Base-by-base conservation (phyloP, 2,888 invertebrate genomes). In the Oxyteleia sp. region DNA sequence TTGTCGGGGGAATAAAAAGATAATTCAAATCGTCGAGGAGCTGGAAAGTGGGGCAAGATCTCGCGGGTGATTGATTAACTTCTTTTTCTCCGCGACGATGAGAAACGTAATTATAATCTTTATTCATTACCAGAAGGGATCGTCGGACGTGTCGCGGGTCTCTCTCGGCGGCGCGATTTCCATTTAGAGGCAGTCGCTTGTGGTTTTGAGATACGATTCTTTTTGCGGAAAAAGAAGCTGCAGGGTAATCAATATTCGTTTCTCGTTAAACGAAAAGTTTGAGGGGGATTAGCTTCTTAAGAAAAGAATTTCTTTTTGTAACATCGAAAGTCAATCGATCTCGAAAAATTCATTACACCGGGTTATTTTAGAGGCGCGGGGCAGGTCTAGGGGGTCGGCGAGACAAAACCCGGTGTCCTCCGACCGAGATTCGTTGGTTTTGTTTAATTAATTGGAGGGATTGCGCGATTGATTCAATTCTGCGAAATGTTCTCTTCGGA, bases 101-200 rank as follows among this genome's bases (percentile, higher is more conserved):
- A 90, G 90, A 90, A 92, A 91, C 91, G 92, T 92, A 93, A 93
- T 93, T 93, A 93, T 93, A 93, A 93, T 93, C 92, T 93, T 93
- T 92, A 93, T 93, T 93, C 93, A 93, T 93, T 93, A 93, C 88
- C 87, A 71, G 85, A 86, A 82, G 87, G 85, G 86, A 87, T 79
- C 64, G 82, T 68, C 71, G 66, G 76, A 81, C 75, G 81, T 82
- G 82, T 81, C 84, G 72, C 82, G 87, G 87, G 87, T 90, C 87
- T 47, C 53, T 66, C 53, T 59, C 43, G 74, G 85, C 85, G 83
- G 89, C 91, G 90, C 91, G 91, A 91, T 92, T 92, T 88, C 87
- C 91, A 92, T 91, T 92, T 90, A 88, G 87, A 89, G 87, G 87
- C 88, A 87, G 87, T 90, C 90, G 92, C 91, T 93, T 93, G 93